Evolutionary conservation across 2,888 invertebrate genomes (phyloP), one percentile per base, ranked within the genome.

Genomic region (Bursaphelenchus okinawaensis): DNA sequence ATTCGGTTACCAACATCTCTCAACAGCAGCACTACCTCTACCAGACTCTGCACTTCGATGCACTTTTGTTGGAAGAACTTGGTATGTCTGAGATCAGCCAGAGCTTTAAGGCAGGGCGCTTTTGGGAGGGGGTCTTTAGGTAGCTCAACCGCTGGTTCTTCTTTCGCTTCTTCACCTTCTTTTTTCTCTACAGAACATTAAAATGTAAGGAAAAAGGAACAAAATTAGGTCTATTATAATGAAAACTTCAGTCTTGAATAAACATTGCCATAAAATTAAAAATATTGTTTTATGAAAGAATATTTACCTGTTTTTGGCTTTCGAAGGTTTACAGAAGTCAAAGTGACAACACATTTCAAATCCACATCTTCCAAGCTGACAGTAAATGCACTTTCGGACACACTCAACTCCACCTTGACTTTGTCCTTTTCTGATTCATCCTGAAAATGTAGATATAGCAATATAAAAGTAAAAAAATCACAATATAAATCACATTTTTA

Each of bases 61-160:
- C 71, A 70, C 56, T 69, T 61, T 29, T 93, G 93, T 92, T 96
- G 95, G 90, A 96, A 98, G 95, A 96, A 98, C 89, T 98, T 98
- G 88, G 95, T 93, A 90, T 94, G 95, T 88, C 98, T 92, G 87
- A 98, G 62, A 87, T 93, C 92, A 88, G 96, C 95, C 88, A 98
- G 90, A 88, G 96, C 95, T 89, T 93, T 91, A 88, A 98, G 91
- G 90, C 96, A 96, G 88, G 93, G 93, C 88, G 92, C 91, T 88
- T 92, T 92, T 89, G 93, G 92, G 88, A 96, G 90, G 86, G 92
- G 90, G 88, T 94, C 94, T 87, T 89, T 88, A 76, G 88, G 88
- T 83, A 67, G 65, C 22, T 64, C 74, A 52, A 71, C 52, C 16
- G 52, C 31, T 58, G 50, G 22, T 29, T 24, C 28, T 28, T 27